phyloP scores from a whole-genome alignment of 2,113 vertebrate genomes.

The Platichthys stellatus region DNA sequence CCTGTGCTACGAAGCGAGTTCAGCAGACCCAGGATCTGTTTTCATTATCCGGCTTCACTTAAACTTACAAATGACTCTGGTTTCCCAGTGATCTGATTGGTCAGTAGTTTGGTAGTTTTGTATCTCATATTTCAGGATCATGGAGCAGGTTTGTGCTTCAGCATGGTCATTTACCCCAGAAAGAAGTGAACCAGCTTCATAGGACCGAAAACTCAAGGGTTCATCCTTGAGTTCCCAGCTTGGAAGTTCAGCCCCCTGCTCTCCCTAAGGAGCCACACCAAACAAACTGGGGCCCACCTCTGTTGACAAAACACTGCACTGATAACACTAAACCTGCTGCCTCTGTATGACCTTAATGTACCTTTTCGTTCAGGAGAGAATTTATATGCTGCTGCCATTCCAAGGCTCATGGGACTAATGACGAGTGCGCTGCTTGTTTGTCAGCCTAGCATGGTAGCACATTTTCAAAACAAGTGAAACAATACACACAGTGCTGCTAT shows the following conservation, averaged over 20 bases:
- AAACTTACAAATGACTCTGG: too few relatives aligned
- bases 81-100: too few relatives aligned
- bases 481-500: conserved; percentile 5
- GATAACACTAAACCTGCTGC: conserved; percentile 64
- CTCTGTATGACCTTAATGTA: conserved; percentile 64
- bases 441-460: conserved; percentile 17
- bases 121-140: too few relatives aligned
- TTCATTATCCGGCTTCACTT: too few relatives aligned
- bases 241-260: not conserved
- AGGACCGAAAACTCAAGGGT: too few relatives aligned
- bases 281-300: conserved; percentile 54
- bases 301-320: conserved; percentile 63
- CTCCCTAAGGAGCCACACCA: conserved; percentile 46
- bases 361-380: conserved; percentile 43
- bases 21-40: not conserved
- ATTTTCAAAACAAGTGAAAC: conserved; percentile 53
- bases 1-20: not conserved
- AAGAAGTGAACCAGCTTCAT: not conserved
- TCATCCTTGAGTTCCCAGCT: not conserved
- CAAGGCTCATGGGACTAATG: conserved; percentile 59
- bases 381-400: conserved; percentile 61
- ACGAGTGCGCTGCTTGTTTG: conserved; percentile 35
- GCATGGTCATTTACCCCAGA: not conserved
- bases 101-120: too few relatives aligned
- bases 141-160: not conserved